Conservation (phyloP, 2,113 vertebrate species). For the Macrotus californicus region DNA sequence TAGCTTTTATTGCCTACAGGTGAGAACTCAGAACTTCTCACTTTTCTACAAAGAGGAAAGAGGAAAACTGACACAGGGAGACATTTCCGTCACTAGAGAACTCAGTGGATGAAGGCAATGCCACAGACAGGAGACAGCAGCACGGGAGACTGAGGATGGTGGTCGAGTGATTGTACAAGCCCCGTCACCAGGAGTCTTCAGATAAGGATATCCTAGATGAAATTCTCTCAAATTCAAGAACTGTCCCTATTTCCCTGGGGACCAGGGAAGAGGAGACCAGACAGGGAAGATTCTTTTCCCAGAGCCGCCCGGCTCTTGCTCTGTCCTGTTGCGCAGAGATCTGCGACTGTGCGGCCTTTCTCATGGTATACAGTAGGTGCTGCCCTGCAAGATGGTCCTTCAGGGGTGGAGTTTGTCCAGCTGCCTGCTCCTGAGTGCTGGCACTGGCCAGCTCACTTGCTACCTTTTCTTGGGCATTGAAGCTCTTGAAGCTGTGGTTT, state of each 20-base stretch:
- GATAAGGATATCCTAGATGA: not conserved
- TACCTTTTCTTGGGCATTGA: not conserved
- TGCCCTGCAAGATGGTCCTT: not conserved
- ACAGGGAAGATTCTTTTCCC: not conserved
- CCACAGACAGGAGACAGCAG: not conserved
- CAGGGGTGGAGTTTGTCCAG: not conserved
- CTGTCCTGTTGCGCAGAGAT: not conserved
- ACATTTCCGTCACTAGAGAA: not conserved
- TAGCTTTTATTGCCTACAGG: not conserved
- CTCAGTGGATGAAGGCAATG: not conserved
- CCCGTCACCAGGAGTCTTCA: not conserved
- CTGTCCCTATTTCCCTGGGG: not conserved
- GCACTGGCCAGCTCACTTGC: not conserved
- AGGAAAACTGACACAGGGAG: not conserved
- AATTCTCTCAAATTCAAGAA: not conserved
- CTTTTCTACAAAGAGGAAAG: not conserved
- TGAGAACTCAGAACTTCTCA: not conserved
- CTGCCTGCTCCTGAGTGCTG: not conserved
- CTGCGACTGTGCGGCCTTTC: not conserved
- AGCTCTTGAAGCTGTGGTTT: conserved; percentile 35
- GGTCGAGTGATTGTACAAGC: not conserved
- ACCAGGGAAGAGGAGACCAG: not conserved
- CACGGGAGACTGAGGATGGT: not conserved
- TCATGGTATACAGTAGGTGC: no score
- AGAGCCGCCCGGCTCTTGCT: not conserved